Evolutionary conservation across 1,140 invertebrate species (phyloP), one percentile per base, ranked within the genome.

Genomic region (Artemia franciscana): DNA sequence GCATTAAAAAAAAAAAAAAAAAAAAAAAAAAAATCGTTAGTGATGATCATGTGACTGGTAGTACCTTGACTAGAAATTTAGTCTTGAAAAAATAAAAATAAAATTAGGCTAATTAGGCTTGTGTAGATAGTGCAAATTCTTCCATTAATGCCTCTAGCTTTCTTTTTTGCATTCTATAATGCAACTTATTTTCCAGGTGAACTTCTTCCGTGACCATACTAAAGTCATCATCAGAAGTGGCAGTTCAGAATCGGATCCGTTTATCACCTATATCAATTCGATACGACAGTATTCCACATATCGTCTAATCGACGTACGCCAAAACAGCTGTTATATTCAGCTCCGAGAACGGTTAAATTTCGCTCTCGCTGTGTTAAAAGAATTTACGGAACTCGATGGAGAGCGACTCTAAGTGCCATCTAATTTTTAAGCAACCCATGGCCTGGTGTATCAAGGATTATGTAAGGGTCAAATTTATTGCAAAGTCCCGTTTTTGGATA

Each of bases 121-220:
- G n/a, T n/a, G n/a, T n/a, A n/a, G n/a, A n/a, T n/a, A n/a, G n/a
- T n/a, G n/a, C n/a, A n/a, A n/a, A n/a, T n/a, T n/a, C n/a, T n/a
- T n/a, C n/a, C n/a, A n/a, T n/a, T n/a, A n/a, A n/a, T n/a, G n/a
- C n/a, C n/a, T n/a, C 39, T 15, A 3, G 39, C 21, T 3, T 51
- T 51, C 39, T 51, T 51, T 51, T 51, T 18, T 2, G 21, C 12
- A 51, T 51, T 51, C 39, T 51, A n/a, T n/a, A 12, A 51, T 18
- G 39, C 12, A 18, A 51, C 21, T 51, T 51, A 15, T 18, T 58
- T 68, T 67, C 26, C 70, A 80, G 78, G 76, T 81, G 26, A 81
- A 81, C 69, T 81, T 82, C 69, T 80, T 82, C 70, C 75, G 78
- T 66, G 80, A 81, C 68, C 79, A 81, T 68, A 79, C 78, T 12